Evolutionary conservation across 2,888 invertebrate genomes (phyloP), one percentile per base, ranked within the genome.

Genomic region (Bombylius major): DNA sequence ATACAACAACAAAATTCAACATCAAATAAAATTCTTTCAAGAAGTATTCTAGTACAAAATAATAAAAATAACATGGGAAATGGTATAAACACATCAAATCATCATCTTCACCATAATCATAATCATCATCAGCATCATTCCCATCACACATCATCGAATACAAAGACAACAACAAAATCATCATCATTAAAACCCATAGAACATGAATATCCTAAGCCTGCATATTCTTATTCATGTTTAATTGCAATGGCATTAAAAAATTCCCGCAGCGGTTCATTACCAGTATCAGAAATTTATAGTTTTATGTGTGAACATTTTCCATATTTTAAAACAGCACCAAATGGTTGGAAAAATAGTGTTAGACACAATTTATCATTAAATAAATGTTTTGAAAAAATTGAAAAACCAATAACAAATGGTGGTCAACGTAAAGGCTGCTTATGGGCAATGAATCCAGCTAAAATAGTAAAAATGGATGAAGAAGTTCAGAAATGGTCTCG

Each of bases 261-360:
- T 73, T 95, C 96, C 60, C 82, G 87, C 65, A 89, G 89, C 55
- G 97, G 97, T 55, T 91, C 93, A 66, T 76, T 98, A 66, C 97
- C 97, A 5, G 98, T 98, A 44, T 95, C 95, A 12, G 98, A 98
- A 77, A 98, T 98, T 65, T 98, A 98, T 75, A 94, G 91, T 72
- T 98, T 98, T 70, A 96, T 98, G 89, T 97, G 94, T 72, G 91
- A 94, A 75, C 95, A 98, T 73, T 98, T 98, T 71, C 98, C 98
- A 0, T 98, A 96, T 73, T 98, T 98, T 73, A 95, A 95, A 77
- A 96, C 94, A 2, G 98, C 98, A 11, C 97, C 96, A 32, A 92
- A 89, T 70, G 97, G 97, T 14, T 98, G 98, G 98, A 98, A 98
- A 76, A 98, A 98, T 72, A 97, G 97, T 5, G 97, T 98, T 1